Evolutionary conservation across 2,888 invertebrate species (phyloP).

Genomic region (Sinhomidia bicolor): DNA sequence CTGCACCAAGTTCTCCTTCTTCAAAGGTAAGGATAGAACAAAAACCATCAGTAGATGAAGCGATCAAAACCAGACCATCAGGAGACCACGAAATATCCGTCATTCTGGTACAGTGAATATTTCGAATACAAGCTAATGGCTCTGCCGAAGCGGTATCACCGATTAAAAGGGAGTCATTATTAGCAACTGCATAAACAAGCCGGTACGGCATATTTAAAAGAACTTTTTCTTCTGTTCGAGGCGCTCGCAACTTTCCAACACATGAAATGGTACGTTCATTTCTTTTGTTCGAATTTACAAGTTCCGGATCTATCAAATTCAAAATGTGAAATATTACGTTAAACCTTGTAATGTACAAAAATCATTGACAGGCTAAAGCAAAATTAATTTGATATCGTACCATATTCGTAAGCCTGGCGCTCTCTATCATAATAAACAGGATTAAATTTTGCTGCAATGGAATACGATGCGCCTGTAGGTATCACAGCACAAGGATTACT

Average conservation of each 20-base stretch:
- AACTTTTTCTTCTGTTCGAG: conserved; percentile 52
- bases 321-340: neutral
- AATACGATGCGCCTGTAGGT: conserved; percentile 77
- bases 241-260: conserved; percentile 70
- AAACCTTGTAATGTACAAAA: too few species aligned
- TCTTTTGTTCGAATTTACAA: conserved; percentile 74
- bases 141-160: conserved; percentile 93
- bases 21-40: conserved; percentile 92
- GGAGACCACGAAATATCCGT: conserved; percentile 94
- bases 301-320: conserved; percentile 64
- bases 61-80: conserved; percentile 89
- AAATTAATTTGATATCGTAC: too few species aligned
- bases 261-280: conserved; percentile 73
- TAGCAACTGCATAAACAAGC: conserved; percentile 95
- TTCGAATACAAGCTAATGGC: conserved; percentile 90
- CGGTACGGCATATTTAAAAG: conserved; percentile 86
- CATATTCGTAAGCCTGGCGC: conserved; percentile 67
- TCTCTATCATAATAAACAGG: conserved; percentile 86
- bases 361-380: too few species aligned
- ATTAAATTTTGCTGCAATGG: conserved; percentile 92
- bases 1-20: conserved; percentile 87
- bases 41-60: conserved; percentile 95
- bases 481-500: conserved; percentile 77
- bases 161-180: conserved; percentile 89
- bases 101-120: conserved; percentile 94